Evolutionary conservation across 2,888 invertebrate species (phyloP), one percentile per base, ranked within the genome.

Genomic region (Chloroclystis v-ata): DNA sequence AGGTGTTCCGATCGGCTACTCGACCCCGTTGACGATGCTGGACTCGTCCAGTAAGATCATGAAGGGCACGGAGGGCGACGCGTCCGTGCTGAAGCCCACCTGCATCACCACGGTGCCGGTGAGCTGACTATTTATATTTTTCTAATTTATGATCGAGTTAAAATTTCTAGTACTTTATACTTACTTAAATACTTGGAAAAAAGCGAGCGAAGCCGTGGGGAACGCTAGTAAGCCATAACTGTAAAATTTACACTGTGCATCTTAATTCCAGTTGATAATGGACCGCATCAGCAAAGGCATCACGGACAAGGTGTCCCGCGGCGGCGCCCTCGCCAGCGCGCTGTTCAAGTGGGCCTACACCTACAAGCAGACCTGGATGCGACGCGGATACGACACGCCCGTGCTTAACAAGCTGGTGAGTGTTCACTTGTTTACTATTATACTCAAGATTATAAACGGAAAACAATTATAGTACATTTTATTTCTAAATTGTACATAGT

Each of bases 211-310:
- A n/a, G n/a, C n/a, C n/a, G n/a, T n/a, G n/a, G n/a, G n/a, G n/a
- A n/a, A n/a, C n/a, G n/a, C n/a, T n/a, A n/a, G n/a, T n/a, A n/a
- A n/a, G n/a, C n/a, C n/a, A n/a, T n/a, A n/a, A n/a, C n/a, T n/a
- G n/a, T n/a, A n/a, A n/a, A n/a, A n/a, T n/a, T n/a, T n/a, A n/a
- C n/a, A n/a, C n/a, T n/a, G n/a, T n/a, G n/a, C n/a, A 4, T 13
- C 14, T 10, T 13, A 1, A 13, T 71, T 72, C 1, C 85, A 97
- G 96, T 89, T 98, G 42, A 98, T 99, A 63, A 92, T 99, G 89
- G 99, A 99, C 84, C 93, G 99, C 67, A 96, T 99, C 72, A 97
- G 97, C 71, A 99, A 99, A 84, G 97, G 95, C 61, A 97, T 99
- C 52, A 96, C 96, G 72, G 98, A 98, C 70, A 97, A 97, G 77